phyloP scores from a whole-genome alignment of 2,888 invertebrate species.

The Geophilus truncorum region DNA sequence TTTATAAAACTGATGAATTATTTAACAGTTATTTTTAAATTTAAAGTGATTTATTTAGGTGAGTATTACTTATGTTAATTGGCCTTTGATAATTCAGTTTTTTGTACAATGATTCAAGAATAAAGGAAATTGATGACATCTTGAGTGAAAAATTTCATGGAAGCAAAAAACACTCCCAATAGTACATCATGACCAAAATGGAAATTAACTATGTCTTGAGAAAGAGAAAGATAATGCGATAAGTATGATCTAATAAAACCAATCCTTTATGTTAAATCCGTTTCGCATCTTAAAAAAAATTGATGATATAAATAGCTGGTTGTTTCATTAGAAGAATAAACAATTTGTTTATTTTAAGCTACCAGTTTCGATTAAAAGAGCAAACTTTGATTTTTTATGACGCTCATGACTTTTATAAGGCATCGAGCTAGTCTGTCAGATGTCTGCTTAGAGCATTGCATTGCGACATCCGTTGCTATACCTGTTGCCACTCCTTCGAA shows the following conservation, averaged over 20 bases:
- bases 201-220: not conserved
- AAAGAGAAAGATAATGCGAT: not conserved
- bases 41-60: not conserved
- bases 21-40: not conserved
- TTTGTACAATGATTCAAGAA: not conserved
- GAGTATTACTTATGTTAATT: not conserved
- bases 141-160: not conserved
- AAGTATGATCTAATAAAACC: conserved; percentile 9
- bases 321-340: not conserved
- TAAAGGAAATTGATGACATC: conserved; percentile 5
- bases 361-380: not conserved
- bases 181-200: not conserved
- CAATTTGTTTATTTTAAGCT: not conserved
- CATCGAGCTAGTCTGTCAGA: not conserved
- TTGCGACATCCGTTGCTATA: not conserved
- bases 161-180: not conserved
- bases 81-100: not conserved
- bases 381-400: not conserved
- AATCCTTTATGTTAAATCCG: not conserved
- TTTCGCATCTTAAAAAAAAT: not conserved
- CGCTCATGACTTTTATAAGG: not conserved
- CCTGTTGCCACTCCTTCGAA: conserved; percentile 8
- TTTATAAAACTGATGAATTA: not conserved
- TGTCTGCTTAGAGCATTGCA: not conserved
- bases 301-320: not conserved